Conservation (phyloP, 2,888 invertebrate species). For the Phaonia tiefii region DNA sequence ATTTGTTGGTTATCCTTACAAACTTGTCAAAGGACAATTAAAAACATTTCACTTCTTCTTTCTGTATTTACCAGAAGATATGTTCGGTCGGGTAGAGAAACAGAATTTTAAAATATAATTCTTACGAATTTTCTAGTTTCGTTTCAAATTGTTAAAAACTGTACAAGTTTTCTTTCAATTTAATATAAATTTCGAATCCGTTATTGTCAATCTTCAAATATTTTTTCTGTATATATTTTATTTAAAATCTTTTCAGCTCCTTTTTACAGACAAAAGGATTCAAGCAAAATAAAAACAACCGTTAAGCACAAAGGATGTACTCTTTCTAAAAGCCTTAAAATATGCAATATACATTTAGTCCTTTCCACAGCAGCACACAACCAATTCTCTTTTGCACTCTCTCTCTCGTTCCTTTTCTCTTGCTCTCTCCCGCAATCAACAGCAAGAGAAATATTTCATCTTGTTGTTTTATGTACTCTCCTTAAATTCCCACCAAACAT, state of each 20-base stretch:
- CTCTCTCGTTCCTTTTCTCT: conserved; percentile 2
- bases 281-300: conserved; percentile 68
- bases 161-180: not conserved
- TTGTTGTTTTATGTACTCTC: conserved; percentile 10
- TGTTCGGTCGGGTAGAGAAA: no score
- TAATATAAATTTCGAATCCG: conserved; percentile 5
- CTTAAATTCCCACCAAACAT: conserved; percentile 32
- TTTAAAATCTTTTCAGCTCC: not conserved
- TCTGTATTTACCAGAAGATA: no score
- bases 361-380: not conserved
- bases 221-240: conserved; percentile 40
- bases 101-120: no score
- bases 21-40: not conserved
- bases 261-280: not conserved
- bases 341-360: conserved; percentile 45
- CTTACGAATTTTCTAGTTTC: not conserved
- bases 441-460: no score
- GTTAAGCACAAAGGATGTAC: conserved; percentile 76
- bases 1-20: not conserved
- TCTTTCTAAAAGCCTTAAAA: conserved; percentile 73
- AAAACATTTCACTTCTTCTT: no score
- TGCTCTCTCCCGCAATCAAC: not conserved
- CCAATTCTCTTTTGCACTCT: not conserved
- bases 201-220: conserved; percentile 42
- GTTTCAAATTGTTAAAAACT: conserved; percentile 15